Conservation (phyloP, 2,888 invertebrate genomes). For the Nymphalis c-album region DNA sequence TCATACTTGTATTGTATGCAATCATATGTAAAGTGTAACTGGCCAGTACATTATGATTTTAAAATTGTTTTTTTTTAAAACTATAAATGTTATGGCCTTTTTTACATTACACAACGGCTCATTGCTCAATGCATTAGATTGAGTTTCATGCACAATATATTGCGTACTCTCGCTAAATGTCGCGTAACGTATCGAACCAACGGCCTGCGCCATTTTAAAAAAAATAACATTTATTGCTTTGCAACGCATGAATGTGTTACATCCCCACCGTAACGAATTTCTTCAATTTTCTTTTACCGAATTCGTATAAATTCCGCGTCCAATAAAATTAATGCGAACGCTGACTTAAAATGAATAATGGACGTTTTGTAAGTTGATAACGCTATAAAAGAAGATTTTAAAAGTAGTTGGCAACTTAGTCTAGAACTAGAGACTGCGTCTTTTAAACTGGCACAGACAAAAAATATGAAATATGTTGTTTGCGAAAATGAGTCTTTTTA, state of each 20-base stretch:
- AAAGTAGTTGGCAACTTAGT: conserved; percentile 5
- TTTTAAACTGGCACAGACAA: conserved; percentile 8
- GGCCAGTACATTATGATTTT: background rate
- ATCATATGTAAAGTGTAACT: background rate
- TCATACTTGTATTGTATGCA: no score
- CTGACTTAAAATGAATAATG: conserved; percentile 17
- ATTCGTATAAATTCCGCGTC: conserved; percentile 46
- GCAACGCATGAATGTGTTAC: conserved; percentile 11
- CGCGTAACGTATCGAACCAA: conserved; percentile 67
- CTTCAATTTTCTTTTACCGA: conserved; percentile 47
- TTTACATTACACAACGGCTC: conserved; percentile 23
- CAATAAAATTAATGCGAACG: conserved; percentile 43
- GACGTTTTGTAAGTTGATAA: conserved; percentile 7
- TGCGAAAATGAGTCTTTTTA: background rate
- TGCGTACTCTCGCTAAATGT: conserved; percentile 66
- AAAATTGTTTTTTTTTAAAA: background rate
- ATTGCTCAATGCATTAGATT: conserved; percentile 54
- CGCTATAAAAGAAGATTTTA: conserved; percentile 4
- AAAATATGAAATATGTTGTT: conserved; percentile 5
- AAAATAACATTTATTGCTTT: conserved; percentile 66
- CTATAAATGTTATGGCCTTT: background rate
- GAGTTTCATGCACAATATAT: conserved; percentile 71
- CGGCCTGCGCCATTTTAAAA: conserved; percentile 64
- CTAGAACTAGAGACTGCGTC: background rate
- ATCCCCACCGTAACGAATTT: conserved; percentile 55